Percentiles rank a stretch among this genome's conserved stretches.
These are phyloP conservation scores for Gallinago undulata DNA, from an alignment of 2,113 vertebrate species.

Conservation along the genomic window DNA sequence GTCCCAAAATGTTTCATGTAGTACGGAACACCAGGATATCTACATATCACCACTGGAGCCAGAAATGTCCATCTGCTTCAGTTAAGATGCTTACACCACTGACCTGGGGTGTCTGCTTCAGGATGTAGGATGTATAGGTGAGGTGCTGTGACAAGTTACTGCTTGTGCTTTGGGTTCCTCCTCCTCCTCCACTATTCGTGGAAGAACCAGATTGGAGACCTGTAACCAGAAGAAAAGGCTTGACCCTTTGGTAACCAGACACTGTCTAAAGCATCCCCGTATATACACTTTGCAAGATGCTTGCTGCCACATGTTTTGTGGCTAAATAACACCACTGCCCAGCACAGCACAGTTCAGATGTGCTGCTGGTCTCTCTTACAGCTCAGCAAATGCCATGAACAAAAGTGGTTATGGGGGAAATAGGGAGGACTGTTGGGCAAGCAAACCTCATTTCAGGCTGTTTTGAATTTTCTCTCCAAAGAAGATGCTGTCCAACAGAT, in stretches of 20 bases:
- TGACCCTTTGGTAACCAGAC: not conserved
- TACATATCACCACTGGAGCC: not conserved
- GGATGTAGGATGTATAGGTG: slow-evolving; percentile 96
- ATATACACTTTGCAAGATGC: not conserved
- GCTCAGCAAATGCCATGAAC: not conserved
- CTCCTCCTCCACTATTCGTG: slow-evolving; percentile 66
- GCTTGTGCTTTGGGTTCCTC: slow-evolving; percentile 78
- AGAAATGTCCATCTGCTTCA: not conserved
- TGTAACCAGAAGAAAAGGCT: slow-evolving; percentile 62
- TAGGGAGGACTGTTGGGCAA: not conserved
- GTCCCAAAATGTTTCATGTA: not conserved
- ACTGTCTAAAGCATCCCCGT: not conserved
- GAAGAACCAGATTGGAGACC: slow-evolving; percentile 85
- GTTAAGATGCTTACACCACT: not conserved
- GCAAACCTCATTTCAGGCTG: not conserved
- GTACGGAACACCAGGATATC: not conserved
- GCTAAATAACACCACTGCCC: not conserved
- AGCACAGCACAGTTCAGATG: not conserved
- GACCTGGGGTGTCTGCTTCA: slow-evolving; percentile 94
- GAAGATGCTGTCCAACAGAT: not conserved
- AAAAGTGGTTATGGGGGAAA: not conserved
- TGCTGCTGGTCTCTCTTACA: not conserved
- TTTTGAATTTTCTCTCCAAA: not conserved
- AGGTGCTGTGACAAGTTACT: slow-evolving; percentile 89
- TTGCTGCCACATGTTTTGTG: not conserved